Conservation (phyloP, 2,888 invertebrate species). For the Tinea pellionella region DNA sequence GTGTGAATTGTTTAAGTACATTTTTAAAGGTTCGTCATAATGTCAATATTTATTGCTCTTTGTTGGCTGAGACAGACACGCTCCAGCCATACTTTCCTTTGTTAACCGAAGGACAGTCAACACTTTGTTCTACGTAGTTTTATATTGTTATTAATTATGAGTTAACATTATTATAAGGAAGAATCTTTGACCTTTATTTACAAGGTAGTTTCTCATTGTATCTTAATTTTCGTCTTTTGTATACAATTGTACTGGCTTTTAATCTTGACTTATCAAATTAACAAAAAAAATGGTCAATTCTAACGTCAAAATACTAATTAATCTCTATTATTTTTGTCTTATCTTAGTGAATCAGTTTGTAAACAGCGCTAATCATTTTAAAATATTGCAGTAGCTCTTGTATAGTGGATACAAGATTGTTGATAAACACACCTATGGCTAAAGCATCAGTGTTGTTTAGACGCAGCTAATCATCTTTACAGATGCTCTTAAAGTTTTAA, state of each 20-base stretch:
- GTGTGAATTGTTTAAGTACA: neutral
- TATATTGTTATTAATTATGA: neutral
- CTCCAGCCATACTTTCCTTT: conserved; percentile 3
- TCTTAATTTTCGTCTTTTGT: neutral
- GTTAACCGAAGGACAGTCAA: neutral
- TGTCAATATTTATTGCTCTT: neutral
- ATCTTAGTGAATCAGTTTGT: neutral
- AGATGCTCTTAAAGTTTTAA: too few species aligned
- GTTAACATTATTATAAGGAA: neutral
- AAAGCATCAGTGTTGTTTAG: neutral
- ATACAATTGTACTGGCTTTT: neutral
- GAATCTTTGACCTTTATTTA: neutral
- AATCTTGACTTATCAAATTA: too few species aligned
- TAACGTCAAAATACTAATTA: too few species aligned
- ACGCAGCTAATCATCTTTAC: neutral
- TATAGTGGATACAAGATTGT: neutral
- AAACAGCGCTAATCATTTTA: neutral
- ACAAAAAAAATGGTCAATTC: too few species aligned
- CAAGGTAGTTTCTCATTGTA: neutral
- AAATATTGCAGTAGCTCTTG: neutral
- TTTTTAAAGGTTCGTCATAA: neutral
- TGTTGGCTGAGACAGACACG: neutral
- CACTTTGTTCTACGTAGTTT: conserved; percentile 3
- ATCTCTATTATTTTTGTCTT: neutral
- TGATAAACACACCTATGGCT: neutral